Conservation (phyloP, 2,888 invertebrate species). For the Meganola albula region DNA sequence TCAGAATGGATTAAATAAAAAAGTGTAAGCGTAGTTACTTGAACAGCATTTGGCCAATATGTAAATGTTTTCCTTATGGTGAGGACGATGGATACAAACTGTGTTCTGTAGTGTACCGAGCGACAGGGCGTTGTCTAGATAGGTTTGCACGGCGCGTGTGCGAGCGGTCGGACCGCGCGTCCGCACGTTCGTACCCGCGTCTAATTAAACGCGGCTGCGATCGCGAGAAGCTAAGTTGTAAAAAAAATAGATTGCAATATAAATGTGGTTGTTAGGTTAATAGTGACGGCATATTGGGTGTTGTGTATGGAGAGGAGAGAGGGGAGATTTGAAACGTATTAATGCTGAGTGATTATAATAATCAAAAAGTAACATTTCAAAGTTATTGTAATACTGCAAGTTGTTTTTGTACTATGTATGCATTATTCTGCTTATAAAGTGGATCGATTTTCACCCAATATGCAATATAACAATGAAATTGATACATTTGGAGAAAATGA, state of each 20-base stretch:
- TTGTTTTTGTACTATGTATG: no score
- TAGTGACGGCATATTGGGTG: constrained; percentile 66
- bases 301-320: constrained; percentile 63
- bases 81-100: constrained; percentile 70
- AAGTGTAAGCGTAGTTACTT: neutral
- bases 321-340: no score
- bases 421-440: constrained; percentile 6
- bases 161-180: constrained; percentile 13
- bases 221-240: constrained; percentile 61
- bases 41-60: constrained; percentile 5
- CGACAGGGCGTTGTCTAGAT: constrained; percentile 68
- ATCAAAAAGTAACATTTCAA: no score
- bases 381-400: no score
- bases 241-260: constrained; percentile 70
- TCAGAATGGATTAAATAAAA: no score
- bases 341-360: no score
- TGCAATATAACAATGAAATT: constrained; percentile 57
- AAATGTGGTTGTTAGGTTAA: constrained; percentile 62
- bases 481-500: constrained; percentile 49
- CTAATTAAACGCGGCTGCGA: constrained; percentile 46
- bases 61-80: constrained; percentile 60
- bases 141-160: constrained; percentile 50
- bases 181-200: constrained; percentile 20
- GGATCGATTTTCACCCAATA: constrained; percentile 41
- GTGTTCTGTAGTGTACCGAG: constrained; percentile 74